Evolutionary conservation across 2,888 invertebrate species (phyloP), one percentile per base, ranked within the genome.

Genomic region (Drosophila paramelanica): DNA sequence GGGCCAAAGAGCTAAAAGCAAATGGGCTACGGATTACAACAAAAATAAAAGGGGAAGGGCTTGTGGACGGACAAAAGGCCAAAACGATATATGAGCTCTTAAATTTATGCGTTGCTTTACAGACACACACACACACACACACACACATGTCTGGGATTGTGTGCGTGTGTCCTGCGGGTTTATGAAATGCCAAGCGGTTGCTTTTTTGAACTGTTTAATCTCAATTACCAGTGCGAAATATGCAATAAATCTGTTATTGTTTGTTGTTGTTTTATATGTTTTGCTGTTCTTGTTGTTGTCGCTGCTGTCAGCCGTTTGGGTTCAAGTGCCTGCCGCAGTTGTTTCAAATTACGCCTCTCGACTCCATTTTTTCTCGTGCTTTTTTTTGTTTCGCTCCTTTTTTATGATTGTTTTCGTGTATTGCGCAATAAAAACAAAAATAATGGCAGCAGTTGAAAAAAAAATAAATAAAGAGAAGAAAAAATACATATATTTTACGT

Each of bases 221-320:
- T 89, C 89, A 89, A 86, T 86, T 89, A 86, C 82, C 82, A 88
- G 86, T 67, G 79, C 68, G 75, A 86, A 85, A 89, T 86, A 79
- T 84, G 86, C 89, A 77, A 86, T 88, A 89, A 89, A 86, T 89
- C 85, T 87, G 85, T 89, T 84, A 81, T 87, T 89, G 85, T 89
- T 88, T 83, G 74, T 71, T 61, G 71, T 60, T 72, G 71, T 69
- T 79, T 67, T 67, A 56, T 53, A 59, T 52, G 51, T 38, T 46
- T 56, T 45, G 17, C 36, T 59, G 58, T 11, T 49, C 14, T 27
- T 65, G 49, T 41, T 62, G 45, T 47, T 67, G 49, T 23, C 46
- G 39, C 41, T 64, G 67, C 49, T 76, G 68, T 65, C 57, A 74
- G 73, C 47, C 64, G 61, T 67, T 78, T 70, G 83, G 79, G 65